A percentile compares a stretch with the other conserved stretches of the same genome.
Conservation (phyloP, 2,113 vertebrate genomes). For the Lathamus discolor region DNA sequence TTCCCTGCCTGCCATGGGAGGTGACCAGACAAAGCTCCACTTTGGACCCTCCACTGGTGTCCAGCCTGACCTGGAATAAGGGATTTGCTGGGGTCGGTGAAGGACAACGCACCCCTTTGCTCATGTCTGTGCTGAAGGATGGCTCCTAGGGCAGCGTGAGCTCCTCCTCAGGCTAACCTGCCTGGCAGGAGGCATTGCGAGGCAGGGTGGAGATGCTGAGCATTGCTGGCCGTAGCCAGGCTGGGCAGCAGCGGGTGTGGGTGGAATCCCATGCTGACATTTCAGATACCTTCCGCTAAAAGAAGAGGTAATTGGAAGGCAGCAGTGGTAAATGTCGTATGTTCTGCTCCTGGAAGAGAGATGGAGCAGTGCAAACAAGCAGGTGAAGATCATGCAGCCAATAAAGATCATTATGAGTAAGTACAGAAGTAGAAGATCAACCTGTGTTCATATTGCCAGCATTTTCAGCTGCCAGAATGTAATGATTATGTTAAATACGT, state of each 20-base stretch:
- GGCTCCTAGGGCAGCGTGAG: rapidly evolving
- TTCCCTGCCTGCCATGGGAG: neutral
- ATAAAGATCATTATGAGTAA: neutral
- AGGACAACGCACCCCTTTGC: rapidly evolving
- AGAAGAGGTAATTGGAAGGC: slow-evolving; percentile 3
- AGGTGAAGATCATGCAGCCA: neutral
- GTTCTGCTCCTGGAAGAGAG: slow-evolving; percentile 9
- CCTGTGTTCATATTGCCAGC: neutral
- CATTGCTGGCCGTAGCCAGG: neutral
- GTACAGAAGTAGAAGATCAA: neutral
- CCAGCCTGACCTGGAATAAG: neutral
- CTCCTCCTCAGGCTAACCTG: neutral
- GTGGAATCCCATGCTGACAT: neutral
- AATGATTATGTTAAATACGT: rapidly evolving
- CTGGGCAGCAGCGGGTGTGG: neutral
- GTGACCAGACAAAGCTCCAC: rapidly evolving
- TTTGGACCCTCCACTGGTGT: rapidly evolving
- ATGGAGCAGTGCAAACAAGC: neutral
- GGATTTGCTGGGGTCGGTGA: neutral
- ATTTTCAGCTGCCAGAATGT: neutral
- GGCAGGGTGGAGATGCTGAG: neutral
- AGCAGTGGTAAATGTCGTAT: slow-evolving; percentile 4
- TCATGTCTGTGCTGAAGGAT: neutral
- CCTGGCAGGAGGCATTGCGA: neutral
- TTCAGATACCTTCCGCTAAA: neutral